Conservation (phyloP, 2,113 vertebrate species). For the Corythaixoides concolor region DNA sequence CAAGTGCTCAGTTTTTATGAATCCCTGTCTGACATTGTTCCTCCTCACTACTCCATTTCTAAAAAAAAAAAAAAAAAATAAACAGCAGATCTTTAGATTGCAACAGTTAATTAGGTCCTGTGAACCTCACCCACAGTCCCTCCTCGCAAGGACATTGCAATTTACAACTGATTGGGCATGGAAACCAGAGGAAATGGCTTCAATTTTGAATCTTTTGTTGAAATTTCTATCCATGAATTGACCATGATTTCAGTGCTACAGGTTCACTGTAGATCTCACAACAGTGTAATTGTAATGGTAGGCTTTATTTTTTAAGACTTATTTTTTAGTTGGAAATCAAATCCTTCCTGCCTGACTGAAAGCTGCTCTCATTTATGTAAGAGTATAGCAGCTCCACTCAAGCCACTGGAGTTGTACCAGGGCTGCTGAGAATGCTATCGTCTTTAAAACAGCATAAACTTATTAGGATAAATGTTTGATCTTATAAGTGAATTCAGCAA, state of each 20-base stretch:
- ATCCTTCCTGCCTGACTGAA: background rate
- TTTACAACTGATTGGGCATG: background rate
- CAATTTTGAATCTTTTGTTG: background rate
- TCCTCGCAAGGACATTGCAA: background rate
- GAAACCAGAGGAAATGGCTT: background rate
- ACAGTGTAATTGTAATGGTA: background rate
- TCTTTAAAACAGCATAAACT: slow-evolving; percentile 27
- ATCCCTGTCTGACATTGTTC: background rate
- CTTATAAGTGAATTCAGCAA: slow-evolving; percentile 33
- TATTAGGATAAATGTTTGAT: slow-evolving; percentile 42
- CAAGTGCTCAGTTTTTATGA: background rate
- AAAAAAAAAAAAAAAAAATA: background rate
- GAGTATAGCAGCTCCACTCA: background rate
- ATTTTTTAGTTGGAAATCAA: background rate
- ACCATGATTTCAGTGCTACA: background rate
- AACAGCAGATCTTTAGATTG: background rate
- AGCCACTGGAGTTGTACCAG: background rate
- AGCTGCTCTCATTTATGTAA: background rate
- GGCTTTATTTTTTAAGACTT: background rate
- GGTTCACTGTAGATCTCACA: background rate
- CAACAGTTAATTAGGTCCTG: background rate
- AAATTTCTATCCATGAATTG: background rate
- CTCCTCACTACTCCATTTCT: background rate
- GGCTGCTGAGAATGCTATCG: background rate
- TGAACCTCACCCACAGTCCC: background rate